These are phyloP conservation scores for Ceyx melanurus DNA, from an alignment of 2,113 vertebrate genomes.

Conservation along the genomic window DNA sequence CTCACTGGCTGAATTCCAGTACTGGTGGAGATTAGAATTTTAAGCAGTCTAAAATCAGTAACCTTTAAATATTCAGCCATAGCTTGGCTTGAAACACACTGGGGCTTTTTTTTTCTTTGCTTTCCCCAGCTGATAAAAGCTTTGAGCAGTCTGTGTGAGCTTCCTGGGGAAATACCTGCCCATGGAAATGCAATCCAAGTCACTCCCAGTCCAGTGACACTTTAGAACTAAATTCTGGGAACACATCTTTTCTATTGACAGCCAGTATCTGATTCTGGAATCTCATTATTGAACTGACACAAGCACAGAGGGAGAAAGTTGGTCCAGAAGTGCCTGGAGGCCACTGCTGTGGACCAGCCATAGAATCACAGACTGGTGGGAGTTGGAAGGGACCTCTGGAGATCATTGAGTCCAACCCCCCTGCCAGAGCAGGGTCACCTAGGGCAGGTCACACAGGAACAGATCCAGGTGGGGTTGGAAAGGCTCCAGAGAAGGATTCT, in stretches of 20 bases:
- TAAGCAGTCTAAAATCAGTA: background rate
- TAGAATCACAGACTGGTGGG: too few species aligned
- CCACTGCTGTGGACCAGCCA: background rate
- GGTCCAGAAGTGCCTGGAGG: background rate
- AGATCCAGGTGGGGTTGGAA: too few species aligned
- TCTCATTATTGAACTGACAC: background rate
- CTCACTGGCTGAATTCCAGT: background rate
- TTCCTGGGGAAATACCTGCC: rapidly evolving
- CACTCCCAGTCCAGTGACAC: background rate
- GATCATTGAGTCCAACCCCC: too few species aligned
- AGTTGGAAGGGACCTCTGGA: too few species aligned
- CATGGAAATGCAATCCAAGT: rapidly evolving
- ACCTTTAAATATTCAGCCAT: background rate
- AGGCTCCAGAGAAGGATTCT: too few species aligned
- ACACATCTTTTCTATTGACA: rapidly evolving
- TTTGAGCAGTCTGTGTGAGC: background rate
- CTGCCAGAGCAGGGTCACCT: too few species aligned
- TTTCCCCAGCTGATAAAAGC: background rate
- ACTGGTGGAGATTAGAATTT: background rate
- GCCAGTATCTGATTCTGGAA: background rate
- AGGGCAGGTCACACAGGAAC: too few species aligned
- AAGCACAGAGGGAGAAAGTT: background rate
- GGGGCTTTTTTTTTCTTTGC: background rate
- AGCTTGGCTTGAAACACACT: background rate
- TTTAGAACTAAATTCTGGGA: background rate